Conservation (phyloP, 1,140 invertebrate genomes). For the Pseudomyrmex cubaensis region DNA sequence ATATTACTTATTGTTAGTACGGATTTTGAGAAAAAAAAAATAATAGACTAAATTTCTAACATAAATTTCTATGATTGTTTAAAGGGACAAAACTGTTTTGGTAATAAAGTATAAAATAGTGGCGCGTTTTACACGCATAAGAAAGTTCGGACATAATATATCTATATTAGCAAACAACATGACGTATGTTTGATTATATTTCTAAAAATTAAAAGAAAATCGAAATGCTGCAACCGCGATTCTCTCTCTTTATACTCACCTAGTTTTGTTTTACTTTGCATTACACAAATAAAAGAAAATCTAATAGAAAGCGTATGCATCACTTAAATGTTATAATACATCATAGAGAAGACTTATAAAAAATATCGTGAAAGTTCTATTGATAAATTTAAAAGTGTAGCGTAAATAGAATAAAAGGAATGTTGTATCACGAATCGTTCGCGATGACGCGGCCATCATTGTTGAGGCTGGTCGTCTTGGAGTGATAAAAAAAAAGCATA, state of each 20-base stretch:
- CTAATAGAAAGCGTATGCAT: conserved; percentile 38
- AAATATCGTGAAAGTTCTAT: conserved; percentile 65
- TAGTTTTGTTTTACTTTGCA: not conserved
- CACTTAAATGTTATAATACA: conserved; percentile 30
- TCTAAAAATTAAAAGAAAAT: not conserved
- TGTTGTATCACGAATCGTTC: conserved; percentile 54
- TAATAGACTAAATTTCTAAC: no score
- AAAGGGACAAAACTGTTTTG: no score
- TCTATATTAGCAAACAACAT: not conserved
- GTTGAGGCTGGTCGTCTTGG: conserved; percentile 50
- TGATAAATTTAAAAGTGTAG: conserved; percentile 53
- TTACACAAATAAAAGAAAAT: conserved; percentile 23
- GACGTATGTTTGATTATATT: not conserved
- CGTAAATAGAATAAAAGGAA: conserved; percentile 32
- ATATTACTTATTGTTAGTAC: no score
- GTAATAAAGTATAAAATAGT: no score
- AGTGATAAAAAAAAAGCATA: not conserved
- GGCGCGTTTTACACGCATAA: no score
- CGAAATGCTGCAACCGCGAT: conserved; percentile 27
- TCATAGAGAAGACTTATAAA: not conserved
- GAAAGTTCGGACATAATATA: no score
- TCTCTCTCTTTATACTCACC: not conserved
- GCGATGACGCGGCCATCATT: conserved; percentile 66
- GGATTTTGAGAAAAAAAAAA: no score
- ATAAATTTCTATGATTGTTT: no score